Base-by-base conservation (phyloP, 2,113 vertebrate genomes). In the Plestiodon gilberti region DNA sequence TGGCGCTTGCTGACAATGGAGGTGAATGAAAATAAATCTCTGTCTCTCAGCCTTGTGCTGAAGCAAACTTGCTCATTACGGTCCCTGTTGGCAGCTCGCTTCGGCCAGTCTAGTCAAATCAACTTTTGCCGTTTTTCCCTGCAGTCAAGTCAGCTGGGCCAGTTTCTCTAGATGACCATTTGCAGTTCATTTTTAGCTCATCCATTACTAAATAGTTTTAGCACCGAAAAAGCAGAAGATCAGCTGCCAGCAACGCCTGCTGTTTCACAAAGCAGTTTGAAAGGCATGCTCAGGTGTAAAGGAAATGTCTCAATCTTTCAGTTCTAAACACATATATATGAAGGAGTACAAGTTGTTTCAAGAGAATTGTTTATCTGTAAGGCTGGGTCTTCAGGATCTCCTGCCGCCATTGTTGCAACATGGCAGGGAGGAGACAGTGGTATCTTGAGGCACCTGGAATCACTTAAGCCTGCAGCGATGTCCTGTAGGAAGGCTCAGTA, bases 41-140 rank as follows among this genome's bases (percentile, higher is more conserved):
- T 82, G 78, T 57, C 84, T 93, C 90, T 91, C 84, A 88, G 33
- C 11, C 59, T 93, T 88, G 43, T 86, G 57, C 38, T 86, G 59
- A 25, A 94, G 38, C 28, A 91, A 88, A 85, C 77, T 82, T 91
- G 69, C n/a, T 94, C 85, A 86, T 93, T 93, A 91, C 4, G 7
- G 8, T 48, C 90, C 38, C 55, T 78, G 33, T 52, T 89, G 78
- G 85, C 81, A 91, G 78, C 81, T 61, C 88, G 70, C 55, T 7
- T 85, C 74, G 71, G 78, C 82, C 43, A 92, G 38, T 18, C 59
- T 65, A 90, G 76, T 82, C 38, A 90, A 90, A 91, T 87, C 33
- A 77, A 90, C 61, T 4, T 82, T 14, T 78, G 59, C 35, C 4
- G 6, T n/a, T 23, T 87, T 80, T 76, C 84, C 65, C 85, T 87